Base-by-base conservation (phyloP, 1,140 invertebrate species). In the Drosophila funebris region DNA sequence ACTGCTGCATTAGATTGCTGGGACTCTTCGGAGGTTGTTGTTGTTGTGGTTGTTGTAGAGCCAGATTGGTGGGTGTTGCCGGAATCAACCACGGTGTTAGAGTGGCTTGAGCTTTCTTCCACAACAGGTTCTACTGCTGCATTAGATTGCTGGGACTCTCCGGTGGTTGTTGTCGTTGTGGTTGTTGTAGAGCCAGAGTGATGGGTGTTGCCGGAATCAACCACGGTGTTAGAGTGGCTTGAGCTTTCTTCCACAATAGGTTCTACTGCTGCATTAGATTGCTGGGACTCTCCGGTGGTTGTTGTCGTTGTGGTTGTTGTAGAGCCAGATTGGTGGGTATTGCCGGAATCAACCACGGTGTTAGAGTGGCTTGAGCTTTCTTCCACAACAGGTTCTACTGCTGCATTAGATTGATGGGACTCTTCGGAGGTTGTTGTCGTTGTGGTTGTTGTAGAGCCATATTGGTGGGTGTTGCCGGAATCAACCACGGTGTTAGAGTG, bases 151-250 rank as follows among this genome's bases (percentile, higher is more conserved):
- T n/a, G n/a, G n/a, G n/a, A n/a, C 14, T 39, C 13, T 39, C 14
- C 36, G 4, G 36, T 14, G 36, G 29, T 36, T 33, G 46, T 50
- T 43, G 39, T 43, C 8, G 61, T 61, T 5, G 58, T 62, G 2
- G 46, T 62, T 16, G 43, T 48, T 18, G 58, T 27, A 6, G 58
- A 50, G 9, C 31, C 24, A 6, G 44, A 41, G 22, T 50, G 33
- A 7, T 24, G 20, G 0, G 31, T 37, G 22, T 4, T 50, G 20
- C 44, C 44, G 13, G 13, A 31, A 5, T 31, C 27, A 4, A 31
- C 46, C 31, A 50, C 7, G 4, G n/a, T 50, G 36, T 29, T 24
- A 4, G 24, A 27, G 24, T 27, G 24, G 5, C 22, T 22, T 22
- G 20, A 11, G 4, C n/a, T 39, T 0, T 20, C 33, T 9, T 53